These are phyloP conservation scores for Drosophila meridiana DNA, from an alignment of 2,888 invertebrate species.

Conservation along the genomic window DNA sequence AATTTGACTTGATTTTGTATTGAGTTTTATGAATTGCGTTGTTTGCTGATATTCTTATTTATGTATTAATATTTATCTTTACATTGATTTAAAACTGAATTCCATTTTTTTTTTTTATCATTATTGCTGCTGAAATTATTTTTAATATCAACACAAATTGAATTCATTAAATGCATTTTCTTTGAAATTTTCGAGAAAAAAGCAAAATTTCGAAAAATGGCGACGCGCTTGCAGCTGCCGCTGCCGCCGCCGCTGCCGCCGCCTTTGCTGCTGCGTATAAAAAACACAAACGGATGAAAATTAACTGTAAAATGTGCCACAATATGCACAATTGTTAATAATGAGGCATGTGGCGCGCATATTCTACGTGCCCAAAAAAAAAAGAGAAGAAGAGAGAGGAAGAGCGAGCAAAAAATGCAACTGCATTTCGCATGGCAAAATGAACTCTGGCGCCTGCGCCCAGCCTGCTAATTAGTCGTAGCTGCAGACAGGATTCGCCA, in stretches of 20 bases:
- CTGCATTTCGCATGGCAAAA: constrained; percentile 31
- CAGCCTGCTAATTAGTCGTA: constrained; percentile 68
- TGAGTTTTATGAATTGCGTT: background rate
- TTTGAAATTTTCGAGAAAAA: background rate
- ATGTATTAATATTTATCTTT: background rate
- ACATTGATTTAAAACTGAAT: background rate
- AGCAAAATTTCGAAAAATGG: constrained; percentile 37
- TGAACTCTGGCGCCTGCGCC: constrained; percentile 73
- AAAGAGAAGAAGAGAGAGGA: background rate
- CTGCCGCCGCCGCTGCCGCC: constrained; percentile 35
- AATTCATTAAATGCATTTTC: background rate
- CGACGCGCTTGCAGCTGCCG: constrained; percentile 42
- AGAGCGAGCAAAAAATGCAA: background rate
- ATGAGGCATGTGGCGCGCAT: constrained; percentile 78
- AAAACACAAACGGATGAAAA: constrained; percentile 44
- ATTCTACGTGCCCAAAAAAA: constrained; percentile 54
- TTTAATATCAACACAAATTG: background rate
- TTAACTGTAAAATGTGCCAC: constrained; percentile 79
- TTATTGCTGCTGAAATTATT: background rate
- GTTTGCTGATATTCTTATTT: too few species aligned
- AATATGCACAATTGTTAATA: constrained; percentile 76
- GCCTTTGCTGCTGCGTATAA: constrained; percentile 10
- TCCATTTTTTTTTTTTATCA: background rate
- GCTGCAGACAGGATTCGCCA: constrained; percentile 15
- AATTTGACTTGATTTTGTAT: background rate